Conservation (phyloP, 23 tunicate species). For the Halocynthia roretzi region DNA sequence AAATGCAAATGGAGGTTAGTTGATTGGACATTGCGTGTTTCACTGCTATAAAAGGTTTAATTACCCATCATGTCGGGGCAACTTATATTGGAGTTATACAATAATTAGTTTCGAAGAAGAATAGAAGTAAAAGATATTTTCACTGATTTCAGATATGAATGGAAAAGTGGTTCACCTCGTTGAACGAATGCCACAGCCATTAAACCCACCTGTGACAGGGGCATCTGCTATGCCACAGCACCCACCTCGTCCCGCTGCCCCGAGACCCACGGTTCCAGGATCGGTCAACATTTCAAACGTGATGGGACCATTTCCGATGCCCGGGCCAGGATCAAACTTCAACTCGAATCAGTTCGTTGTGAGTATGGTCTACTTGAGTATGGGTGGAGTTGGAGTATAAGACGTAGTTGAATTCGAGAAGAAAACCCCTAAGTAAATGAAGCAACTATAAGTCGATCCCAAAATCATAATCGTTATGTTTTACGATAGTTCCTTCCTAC, state of each 20-base stretch:
- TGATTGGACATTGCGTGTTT: too few relatives aligned
- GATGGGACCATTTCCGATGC: slow-evolving; percentile 10
- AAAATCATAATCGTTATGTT: too few relatives aligned
- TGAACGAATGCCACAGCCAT: slow-evolving; percentile 43
- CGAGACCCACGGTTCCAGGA: slow-evolving; percentile 1
- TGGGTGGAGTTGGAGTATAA: too few relatives aligned
- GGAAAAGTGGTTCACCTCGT: slow-evolving; percentile 73
- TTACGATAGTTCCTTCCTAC: too few relatives aligned
- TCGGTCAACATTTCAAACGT: neutral
- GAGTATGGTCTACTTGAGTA: too few relatives aligned
- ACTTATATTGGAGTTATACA: neutral
- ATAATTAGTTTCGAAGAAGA: neutral
- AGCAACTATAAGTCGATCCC: too few relatives aligned
- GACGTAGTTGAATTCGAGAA: too few relatives aligned
- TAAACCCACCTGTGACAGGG: slow-evolving; percentile 10
- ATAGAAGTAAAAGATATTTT: neutral
- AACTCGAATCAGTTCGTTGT: slow-evolving; percentile 5
- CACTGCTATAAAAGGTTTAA: too few relatives aligned
- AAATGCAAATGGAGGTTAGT: slow-evolving; percentile 18
- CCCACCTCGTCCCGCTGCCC: slow-evolving; percentile 7
- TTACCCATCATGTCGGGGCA: slow-evolving; percentile 11
- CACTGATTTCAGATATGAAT: slow-evolving; percentile 35
- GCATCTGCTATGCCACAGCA: slow-evolving; percentile 5
- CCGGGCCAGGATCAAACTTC: neutral
- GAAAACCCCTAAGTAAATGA: too few relatives aligned